phyloP scores from a whole-genome alignment of 2,113 vertebrate species.

The Bucco capensis region DNA sequence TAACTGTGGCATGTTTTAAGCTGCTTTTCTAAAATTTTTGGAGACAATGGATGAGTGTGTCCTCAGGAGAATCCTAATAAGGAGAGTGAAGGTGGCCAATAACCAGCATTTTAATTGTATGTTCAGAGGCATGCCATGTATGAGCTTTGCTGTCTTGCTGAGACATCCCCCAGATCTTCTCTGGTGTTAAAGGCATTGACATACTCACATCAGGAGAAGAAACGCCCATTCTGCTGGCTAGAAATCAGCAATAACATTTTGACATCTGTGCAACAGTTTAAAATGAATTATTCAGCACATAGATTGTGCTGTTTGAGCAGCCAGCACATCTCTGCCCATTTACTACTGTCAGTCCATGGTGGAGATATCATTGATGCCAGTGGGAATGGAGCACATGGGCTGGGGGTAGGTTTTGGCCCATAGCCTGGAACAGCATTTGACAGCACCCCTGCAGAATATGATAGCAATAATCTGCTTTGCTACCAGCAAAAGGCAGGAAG shows the following conservation, averaged over 20 bases:
- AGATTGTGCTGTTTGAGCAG: constrained; percentile 39
- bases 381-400: constrained; percentile 45
- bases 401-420: constrained; percentile 55
- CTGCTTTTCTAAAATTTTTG: not conserved
- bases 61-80: not conserved
- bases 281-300: constrained; percentile 67
- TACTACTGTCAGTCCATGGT: constrained; percentile 24
- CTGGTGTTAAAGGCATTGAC: not conserved
- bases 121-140: not conserved
- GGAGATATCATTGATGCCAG: constrained; percentile 38
- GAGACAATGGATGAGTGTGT: not conserved
- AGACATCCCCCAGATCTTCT: not conserved
- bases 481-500: not conserved
- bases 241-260: constrained; percentile 64
- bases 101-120: not conserved
- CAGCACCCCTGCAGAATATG: constrained; percentile 45
- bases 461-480: constrained; percentile 41
- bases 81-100: not conserved
- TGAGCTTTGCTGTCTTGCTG: not conserved
- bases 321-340: constrained; percentile 57
- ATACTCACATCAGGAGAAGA: not conserved
- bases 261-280: constrained; percentile 66
- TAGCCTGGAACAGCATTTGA: constrained; percentile 54
- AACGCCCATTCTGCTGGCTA: constrained; percentile 39
- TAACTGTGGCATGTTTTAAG: not conserved